These are phyloP conservation scores for Enteromius unitaeniatus DNA, from an alignment of 2,797 vertebrate genomes.

Conservation along the genomic window DNA sequence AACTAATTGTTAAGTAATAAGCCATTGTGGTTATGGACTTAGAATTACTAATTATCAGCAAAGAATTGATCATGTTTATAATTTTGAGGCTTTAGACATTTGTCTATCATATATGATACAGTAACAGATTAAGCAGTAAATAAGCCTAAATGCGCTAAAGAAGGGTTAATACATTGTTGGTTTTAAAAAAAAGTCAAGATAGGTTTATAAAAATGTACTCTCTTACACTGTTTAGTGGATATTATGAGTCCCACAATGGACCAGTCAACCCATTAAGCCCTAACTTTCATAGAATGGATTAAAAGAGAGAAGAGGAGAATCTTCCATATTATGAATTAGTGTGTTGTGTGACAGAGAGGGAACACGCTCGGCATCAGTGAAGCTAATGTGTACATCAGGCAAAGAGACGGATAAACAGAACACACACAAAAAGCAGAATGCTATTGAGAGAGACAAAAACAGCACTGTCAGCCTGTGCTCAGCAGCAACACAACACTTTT, in stretches of 20 bases:
- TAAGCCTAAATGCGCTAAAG: neutral
- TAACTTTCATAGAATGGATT: conserved; percentile 2
- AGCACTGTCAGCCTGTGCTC: conserved; percentile 29
- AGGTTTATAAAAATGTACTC: neutral
- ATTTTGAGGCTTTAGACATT: neutral
- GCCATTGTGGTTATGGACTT: too few relatives aligned
- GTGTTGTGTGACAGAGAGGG: neutral
- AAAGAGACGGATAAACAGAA: neutral
- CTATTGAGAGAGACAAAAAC: conserved; percentile 30
- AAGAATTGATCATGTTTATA: neutral
- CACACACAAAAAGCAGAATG: conserved; percentile 29
- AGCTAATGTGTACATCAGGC: neutral
- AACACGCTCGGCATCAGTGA: neutral
- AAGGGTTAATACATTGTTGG: neutral
- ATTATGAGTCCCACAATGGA: neutral
- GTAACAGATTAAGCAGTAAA: neutral
- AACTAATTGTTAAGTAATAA: too few relatives aligned
- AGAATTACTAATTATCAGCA: neutral
- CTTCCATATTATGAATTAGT: neutral
- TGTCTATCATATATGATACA: neutral
- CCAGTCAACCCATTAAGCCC: neutral
- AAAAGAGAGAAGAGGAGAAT: conserved; percentile 12
- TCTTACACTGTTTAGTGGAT: conserved; percentile 2
- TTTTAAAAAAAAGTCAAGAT: neutral
- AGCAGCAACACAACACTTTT: conserved; percentile 21